These are phyloP conservation scores for Acutogordius australiensis DNA, from an alignment of 2,888 invertebrate species.

Conservation along the genomic window DNA sequence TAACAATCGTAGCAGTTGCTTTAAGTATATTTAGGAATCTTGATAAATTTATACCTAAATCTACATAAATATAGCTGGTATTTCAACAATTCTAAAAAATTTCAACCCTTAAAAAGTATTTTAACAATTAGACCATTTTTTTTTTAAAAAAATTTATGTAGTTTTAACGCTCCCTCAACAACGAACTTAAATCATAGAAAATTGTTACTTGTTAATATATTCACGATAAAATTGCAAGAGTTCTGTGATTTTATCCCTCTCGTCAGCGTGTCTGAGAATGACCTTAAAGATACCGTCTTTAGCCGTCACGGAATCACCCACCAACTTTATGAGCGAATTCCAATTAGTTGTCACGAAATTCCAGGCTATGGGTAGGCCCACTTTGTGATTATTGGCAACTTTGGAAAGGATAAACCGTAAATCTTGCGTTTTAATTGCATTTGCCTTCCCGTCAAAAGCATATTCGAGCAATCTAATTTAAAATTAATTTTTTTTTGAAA, in stretches of 20 bases:
- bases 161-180: no score
- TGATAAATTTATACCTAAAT: no score
- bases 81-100: no score
- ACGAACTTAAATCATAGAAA: no score
- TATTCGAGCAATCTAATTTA: background rate
- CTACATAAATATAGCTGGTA: no score
- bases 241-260: background rate
- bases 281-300: background rate
- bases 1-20: no score
- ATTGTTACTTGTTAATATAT: conserved; percentile 4
- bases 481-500: no score
- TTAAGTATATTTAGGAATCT: no score
- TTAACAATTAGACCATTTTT: no score
- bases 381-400: background rate
- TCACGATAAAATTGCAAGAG: background rate
- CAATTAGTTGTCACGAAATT: background rate
- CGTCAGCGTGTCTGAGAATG: background rate
- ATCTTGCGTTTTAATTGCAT: conserved; percentile 6
- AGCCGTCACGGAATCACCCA: background rate
- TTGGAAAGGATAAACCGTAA: background rate
- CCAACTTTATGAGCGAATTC: background rate
- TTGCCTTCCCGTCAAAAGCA: background rate
- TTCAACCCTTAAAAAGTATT: no score
- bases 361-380: background rate
- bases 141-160: no score